Evolutionary conservation across 2,113 vertebrate species (phyloP), one percentile per base, ranked within the genome.

Genomic region (Ceuthmochares aereus): DNA sequence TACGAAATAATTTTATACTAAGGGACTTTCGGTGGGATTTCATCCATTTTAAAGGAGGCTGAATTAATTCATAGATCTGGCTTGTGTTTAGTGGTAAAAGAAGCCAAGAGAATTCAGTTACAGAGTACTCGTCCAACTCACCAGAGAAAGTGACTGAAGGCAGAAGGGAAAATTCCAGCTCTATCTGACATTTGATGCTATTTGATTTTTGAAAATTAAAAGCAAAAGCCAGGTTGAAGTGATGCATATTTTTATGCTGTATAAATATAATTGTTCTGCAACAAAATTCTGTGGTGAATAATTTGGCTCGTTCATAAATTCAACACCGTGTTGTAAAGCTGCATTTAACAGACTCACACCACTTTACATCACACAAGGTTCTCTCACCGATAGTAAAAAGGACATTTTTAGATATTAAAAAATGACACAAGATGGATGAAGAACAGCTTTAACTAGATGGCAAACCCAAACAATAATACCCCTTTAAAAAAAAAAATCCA

Each of bases 61-160:
- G 92, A 91, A 94, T 83, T 94, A 96, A 93, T 94, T 93, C 92
- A 63, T 88, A 92, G 93, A 94, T 95, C 82, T 97, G 95, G 93
- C 87, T 78, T 88, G 77, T 74, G 27, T 90, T 96, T 82, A 84
- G 56, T 52, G 56, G 63, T 22, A 84, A 86, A 86, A 95, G 69
- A 59, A 86, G 95, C 92, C 95, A 96, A 47, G 80, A 84, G 85
- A 64, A 27, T 94, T 54, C 76, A 84, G 52, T 95, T 96, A 90
- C 85, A 74, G n/a, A 83, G 16, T 63, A 82, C 45, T 89, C 66
- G 69, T 91, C 87, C 96, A 94, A 21, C 36, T 83, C 66, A 66
- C 27, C 85, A 75, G 88, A 96, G 93, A 93, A 91, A 95, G 64
- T 89, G 80, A 92, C 76, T 84, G 64, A 86, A 93, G 29, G 30